phyloP scores from a whole-genome alignment of 2,797 vertebrate species.

The Eulemur rubriventer region DNA sequence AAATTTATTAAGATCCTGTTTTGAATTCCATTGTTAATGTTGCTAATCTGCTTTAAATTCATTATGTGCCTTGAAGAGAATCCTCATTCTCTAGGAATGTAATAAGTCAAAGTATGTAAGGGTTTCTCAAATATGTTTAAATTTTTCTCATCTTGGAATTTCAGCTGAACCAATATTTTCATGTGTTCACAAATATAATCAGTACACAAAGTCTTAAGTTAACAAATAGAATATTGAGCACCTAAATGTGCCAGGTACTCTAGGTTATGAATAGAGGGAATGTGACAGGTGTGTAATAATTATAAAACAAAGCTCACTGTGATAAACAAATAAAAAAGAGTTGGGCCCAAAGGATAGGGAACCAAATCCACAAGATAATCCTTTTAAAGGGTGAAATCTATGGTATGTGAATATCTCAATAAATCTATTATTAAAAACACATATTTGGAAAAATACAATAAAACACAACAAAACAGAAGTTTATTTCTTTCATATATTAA shows the following conservation, averaged over 20 bases:
- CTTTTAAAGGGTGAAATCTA: neutral
- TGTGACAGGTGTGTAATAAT: neutral
- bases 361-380: neutral
- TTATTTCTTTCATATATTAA: neutral
- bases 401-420: neutral
- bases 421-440: neutral
- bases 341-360: neutral
- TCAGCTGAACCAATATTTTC: neutral
- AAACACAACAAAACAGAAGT: neutral
- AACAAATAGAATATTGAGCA: neutral
- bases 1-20: neutral
- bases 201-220: neutral
- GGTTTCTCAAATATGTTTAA: neutral
- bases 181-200: neutral
- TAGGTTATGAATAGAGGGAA: neutral
- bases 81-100: neutral
- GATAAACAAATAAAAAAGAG: slow-evolving; percentile 1
- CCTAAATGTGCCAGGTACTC: neutral
- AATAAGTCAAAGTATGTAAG: neutral
- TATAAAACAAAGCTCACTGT: neutral
- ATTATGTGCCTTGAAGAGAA: neutral
- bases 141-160: slow-evolving; percentile 30
- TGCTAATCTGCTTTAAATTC: slow-evolving; percentile 22
- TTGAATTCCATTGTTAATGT: neutral
- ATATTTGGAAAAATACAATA: neutral